Base-by-base conservation (phyloP, 2,888 invertebrate genomes). In the Panopea generosa region DNA sequence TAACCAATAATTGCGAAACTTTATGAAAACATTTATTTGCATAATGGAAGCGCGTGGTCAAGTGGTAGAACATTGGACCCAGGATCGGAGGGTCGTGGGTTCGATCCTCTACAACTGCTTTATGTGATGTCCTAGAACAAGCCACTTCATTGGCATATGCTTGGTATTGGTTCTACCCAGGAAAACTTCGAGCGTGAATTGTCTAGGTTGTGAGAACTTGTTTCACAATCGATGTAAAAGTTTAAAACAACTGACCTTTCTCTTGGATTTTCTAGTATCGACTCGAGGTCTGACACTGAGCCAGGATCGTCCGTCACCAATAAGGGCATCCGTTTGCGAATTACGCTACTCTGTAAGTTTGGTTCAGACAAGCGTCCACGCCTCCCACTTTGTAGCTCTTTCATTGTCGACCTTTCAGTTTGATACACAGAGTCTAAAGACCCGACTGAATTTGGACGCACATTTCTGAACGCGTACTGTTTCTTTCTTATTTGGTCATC, bases 221-320 rank as follows among this genome's bases (percentile, higher is more conserved):
- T n/a, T n/a, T n/a, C n/a, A n/a, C n/a, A n/a, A n/a, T n/a, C n/a
- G n/a, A n/a, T n/a, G n/a, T n/a, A n/a, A n/a, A n/a, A n/a, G n/a
- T n/a, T n/a, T n/a, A n/a, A n/a, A n/a, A n/a, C n/a, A n/a, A 33
- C 33, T 33, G 4, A 33, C 33, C 33, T 11, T 33, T 33, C 33
- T 47, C 63, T 76, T 20, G 85, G 83, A 73, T 84, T 83, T 69
- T 87, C 87, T 56, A 84, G 56, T 20, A 87, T 87, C 2, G 86
- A 85, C 62, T 87, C 87, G 26, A 87, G 71, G 62, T 87, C 86
- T 0, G 86, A 86, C 45, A 84, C 79, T 1, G 85, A 84, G 0
- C 82, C 86, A 1, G 77, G 65, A n/a, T 87, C 87, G 27, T 87
- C 87, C 9, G 82, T 57, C 3, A 71, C 49, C 7, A 78, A 55